These are phyloP conservation scores for Seira musarum DNA, from an alignment of 2,888 invertebrate genomes.

Conservation along the genomic window DNA sequence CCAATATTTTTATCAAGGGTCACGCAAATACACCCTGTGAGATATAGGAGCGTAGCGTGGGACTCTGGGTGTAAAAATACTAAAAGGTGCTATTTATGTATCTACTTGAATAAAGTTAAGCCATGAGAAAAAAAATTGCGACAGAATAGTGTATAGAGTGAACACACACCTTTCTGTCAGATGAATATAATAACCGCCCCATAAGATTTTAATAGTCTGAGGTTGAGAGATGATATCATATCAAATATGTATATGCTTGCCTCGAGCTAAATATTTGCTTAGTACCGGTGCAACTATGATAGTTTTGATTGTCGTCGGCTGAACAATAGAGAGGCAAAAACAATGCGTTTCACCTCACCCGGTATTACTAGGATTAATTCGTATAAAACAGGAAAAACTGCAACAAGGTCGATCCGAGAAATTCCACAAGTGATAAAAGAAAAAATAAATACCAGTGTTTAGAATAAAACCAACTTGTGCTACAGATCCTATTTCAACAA, in stretches of 20 bases:
- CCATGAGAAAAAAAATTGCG: background rate
- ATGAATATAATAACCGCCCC: too few relatives aligned
- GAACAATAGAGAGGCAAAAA: background rate
- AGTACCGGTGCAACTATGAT: background rate
- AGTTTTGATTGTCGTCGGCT: background rate
- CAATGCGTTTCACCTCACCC: background rate
- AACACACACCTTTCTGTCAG: too few relatives aligned
- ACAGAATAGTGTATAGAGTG: too few relatives aligned
- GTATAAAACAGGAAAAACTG: conserved; percentile 20
- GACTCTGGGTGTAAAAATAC: background rate
- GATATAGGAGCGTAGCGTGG: background rate
- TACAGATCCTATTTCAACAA: conserved; percentile 8
- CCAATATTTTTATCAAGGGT: conserved; percentile 43
- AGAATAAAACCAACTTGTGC: background rate
- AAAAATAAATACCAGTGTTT: background rate
- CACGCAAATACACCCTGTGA: conserved; percentile 55
- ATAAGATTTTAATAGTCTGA: background rate
- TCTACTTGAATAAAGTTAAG: background rate
- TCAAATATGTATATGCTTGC: conserved; percentile 12
- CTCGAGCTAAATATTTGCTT: conserved; percentile 22
- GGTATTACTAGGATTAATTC: conserved; percentile 3
- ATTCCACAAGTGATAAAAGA: background rate
- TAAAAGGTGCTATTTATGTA: conserved; percentile 1
- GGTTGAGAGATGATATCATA: conserved; percentile 18
- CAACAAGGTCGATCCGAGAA: conserved; percentile 26